Evolutionary conservation across 2,888 invertebrate genomes (phyloP).

Genomic region (Parnassius mnemosyne): DNA sequence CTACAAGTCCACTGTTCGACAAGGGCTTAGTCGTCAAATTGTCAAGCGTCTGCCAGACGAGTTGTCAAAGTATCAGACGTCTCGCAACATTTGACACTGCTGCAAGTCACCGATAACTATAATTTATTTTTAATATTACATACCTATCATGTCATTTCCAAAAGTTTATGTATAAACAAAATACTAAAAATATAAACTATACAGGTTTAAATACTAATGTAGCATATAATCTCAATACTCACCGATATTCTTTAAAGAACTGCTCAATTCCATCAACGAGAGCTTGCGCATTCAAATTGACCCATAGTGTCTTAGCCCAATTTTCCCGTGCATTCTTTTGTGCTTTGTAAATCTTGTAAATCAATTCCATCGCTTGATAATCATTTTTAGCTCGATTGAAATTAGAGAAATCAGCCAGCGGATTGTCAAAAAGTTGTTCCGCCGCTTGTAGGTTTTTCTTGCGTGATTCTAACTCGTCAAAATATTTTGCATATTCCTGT

Average conservation of each 20-base stretch:
- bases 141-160: no score
- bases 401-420: slow-evolving; percentile 90
- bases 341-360: slow-evolving; percentile 89
- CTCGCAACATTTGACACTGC: no score
- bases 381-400: slow-evolving; percentile 83
- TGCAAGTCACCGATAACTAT: no score
- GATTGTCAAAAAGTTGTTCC: slow-evolving; percentile 93
- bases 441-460: slow-evolving; percentile 81
- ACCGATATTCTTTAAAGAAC: slow-evolving; percentile 88
- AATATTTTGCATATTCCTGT: slow-evolving; percentile 82
- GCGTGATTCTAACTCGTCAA: slow-evolving; percentile 84
- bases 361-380: slow-evolving; percentile 83
- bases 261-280: slow-evolving; percentile 92
- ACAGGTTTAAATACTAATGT: no score
- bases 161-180: no score
- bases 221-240: not conserved
- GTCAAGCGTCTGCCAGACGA: no score
- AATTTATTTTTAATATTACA: no score
- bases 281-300: slow-evolving; percentile 90
- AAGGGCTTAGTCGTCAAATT: no score
- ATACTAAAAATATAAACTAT: no score
- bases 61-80: no score
- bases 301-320: slow-evolving; percentile 95
- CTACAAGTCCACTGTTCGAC: no score
- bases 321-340: slow-evolving; percentile 88